Evolutionary conservation across 2,113 vertebrate species (phyloP), one percentile per base, ranked within the genome.

Genomic region (Callopanchax toddi): DNA sequence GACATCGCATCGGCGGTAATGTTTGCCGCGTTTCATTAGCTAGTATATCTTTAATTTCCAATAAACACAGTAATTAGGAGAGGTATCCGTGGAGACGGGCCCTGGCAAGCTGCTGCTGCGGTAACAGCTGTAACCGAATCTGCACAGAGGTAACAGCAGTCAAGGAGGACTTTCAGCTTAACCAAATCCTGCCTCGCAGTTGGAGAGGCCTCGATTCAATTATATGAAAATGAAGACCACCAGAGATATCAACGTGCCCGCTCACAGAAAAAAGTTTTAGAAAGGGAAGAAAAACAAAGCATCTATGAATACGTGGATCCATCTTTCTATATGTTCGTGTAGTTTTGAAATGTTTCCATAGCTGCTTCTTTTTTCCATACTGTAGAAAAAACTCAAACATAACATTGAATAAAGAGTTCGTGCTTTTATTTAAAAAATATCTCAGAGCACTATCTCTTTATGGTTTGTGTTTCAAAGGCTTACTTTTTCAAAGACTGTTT

Each of bases 1-100:
- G 91, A 91, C 88, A 90, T 86, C 84, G 87, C 89, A 89, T 90
- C 60, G 82, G 82, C 61, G 82, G 87, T 92, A 91, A 91, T 91
- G 89, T 89, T 91, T 88, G 87, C 89, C 72, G 84, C 85, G 88
- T 91, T 92, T 93, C 91, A 92, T 91, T 92, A 91, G 87, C 86
- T 83, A 87, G 89, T 91, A 88, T 92, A 91, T 91, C 91, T 93
- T 92, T 93, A 93, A 93, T 92, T 92, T 92, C 90, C 91, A 91
- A 92, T 92, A 92, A 92, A 92, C 92, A 91, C 89, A 82, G 91
- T 91, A 91, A 93, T 93, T 93, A 92, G 88, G 83, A 61, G 68
- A 83, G 84, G 87, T 90, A 90, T 91, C 91, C 87, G 67, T 73
- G 74, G 89, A 91, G 89, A 93, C 88, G 45, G 78, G 82, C 60